Conservation (phyloP, 1,140 invertebrate genomes). For the Dysdera silvatica region DNA sequence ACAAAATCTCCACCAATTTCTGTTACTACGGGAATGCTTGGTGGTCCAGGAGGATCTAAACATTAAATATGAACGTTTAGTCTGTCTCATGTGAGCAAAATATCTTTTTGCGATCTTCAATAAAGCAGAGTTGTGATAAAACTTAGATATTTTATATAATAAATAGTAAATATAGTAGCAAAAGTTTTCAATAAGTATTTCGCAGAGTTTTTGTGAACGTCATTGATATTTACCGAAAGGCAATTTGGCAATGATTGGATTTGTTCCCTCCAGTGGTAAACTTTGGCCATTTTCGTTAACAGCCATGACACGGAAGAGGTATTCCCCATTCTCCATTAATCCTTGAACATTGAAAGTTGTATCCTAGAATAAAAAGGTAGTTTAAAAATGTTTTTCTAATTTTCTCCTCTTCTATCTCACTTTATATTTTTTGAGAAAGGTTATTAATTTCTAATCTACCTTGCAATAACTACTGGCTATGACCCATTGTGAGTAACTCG, state of each 20-base stretch:
- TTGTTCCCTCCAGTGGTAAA: conserved; percentile 76
- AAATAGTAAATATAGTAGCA: no score
- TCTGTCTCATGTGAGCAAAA: no score
- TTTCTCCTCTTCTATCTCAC: not conserved
- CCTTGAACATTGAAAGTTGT: conserved; percentile 84
- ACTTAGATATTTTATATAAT: no score
- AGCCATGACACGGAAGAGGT: conserved; percentile 94
- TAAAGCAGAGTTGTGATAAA: no score
- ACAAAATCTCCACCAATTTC: conserved; percentile 97
- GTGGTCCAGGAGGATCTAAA: conserved; percentile 73
- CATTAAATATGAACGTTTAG: not conserved
- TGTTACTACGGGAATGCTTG: conserved; percentile 78
- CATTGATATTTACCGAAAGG: conserved; percentile 56
- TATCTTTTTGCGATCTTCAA: no score
- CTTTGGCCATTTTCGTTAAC: conserved; percentile 97
- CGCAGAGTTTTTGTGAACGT: not conserved
- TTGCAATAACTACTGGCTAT: conserved; percentile 33
- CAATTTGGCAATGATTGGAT: conserved; percentile 88
- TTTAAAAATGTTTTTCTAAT: not conserved
- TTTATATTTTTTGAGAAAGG: not conserved
- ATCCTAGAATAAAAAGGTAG: conserved; percentile 46
- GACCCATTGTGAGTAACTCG: conserved; percentile 34
- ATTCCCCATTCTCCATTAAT: conserved; percentile 91
- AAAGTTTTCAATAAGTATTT: no score
- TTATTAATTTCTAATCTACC: conserved; percentile 15